These are phyloP conservation scores for Corythoichthys intestinalis DNA, from an alignment of 2,113 vertebrate genomes.

Conservation along the genomic window DNA sequence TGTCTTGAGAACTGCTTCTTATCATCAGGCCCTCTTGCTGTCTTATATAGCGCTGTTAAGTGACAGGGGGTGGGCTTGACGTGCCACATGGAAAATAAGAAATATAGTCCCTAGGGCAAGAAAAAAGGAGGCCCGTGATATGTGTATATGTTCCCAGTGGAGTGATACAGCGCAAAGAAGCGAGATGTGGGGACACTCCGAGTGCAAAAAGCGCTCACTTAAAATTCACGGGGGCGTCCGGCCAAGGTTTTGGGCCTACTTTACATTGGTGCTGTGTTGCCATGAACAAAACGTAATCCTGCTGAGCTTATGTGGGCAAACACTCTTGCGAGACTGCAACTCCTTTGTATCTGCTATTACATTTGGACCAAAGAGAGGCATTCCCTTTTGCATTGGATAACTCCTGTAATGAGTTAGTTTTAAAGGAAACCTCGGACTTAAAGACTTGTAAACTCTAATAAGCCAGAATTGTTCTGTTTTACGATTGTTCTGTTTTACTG, in stretches of 20 bases:
- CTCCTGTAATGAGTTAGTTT: not conserved
- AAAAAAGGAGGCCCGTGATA: slow-evolving; percentile 46
- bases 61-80: slow-evolving; percentile 55
- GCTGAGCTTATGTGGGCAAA: slow-evolving; percentile 60
- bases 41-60: slow-evolving; percentile 53
- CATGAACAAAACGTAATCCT: slow-evolving; percentile 56
- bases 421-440: too few relatives aligned
- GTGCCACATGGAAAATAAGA: slow-evolving; percentile 45
- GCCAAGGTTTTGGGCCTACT: slow-evolving; percentile 70
- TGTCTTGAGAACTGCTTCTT: slow-evolving; percentile 57
- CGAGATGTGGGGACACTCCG: slow-evolving; percentile 41
- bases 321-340: slow-evolving; percentile 45
- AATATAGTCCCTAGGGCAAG: slow-evolving; percentile 45
- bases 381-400: not conserved
- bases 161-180: slow-evolving; percentile 19
- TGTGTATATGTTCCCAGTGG: slow-evolving; percentile 15
- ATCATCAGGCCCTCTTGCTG: slow-evolving; percentile 51
- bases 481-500: too few relatives aligned
- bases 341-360: slow-evolving; percentile 25
- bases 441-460: too few relatives aligned
- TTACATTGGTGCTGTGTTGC: slow-evolving; percentile 74
- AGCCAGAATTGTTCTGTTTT: too few relatives aligned
- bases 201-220: slow-evolving; percentile 63
- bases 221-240: slow-evolving; percentile 67
- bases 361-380: not conserved